Conservation (phyloP, 1,140 invertebrate genomes). For the Zaprionus ghesquierei region DNA sequence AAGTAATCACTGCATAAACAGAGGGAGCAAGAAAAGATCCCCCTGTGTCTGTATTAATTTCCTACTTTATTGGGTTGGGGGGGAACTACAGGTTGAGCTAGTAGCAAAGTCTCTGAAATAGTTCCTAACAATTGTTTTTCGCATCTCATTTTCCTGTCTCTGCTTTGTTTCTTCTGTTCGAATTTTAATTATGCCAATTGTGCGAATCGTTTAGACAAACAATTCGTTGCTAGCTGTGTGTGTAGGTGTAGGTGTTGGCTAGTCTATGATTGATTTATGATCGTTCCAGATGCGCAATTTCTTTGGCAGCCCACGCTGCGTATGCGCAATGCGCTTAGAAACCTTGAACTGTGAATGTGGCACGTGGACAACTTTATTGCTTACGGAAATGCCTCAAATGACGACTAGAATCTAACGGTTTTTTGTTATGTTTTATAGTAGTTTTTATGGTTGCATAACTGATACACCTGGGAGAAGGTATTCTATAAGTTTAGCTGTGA, state of each 20-base stretch:
- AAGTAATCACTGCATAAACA: neutral
- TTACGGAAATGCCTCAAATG: neutral
- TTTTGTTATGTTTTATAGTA: neutral
- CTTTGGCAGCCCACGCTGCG: conserved; percentile 27
- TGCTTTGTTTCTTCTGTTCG: conserved; percentile 5
- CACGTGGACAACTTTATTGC: neutral
- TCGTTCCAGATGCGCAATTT: conserved; percentile 10
- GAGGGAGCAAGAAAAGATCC: conserved; percentile 12
- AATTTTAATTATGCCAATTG: conserved; percentile 67
- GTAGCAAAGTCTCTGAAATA: neutral
- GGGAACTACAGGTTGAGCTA: conserved; percentile 10
- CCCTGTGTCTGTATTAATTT: conserved; percentile 8
- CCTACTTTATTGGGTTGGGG: neutral
- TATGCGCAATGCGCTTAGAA: conserved; percentile 24
- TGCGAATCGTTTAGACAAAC: conserved; percentile 57
- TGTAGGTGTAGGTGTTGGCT: conserved; percentile 4
- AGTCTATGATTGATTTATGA: conserved; percentile 48
- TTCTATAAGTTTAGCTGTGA: no score
- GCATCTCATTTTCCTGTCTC: neutral
- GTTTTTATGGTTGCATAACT: no score
- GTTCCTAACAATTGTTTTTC: neutral
- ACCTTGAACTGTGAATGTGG: conserved; percentile 25
- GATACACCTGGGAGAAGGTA: no score
- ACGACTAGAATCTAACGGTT: neutral
- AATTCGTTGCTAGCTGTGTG: conserved; percentile 20